Percentiles rank a stretch among this genome's conserved stretches.
Conservation (phyloP, 1,140 invertebrate genomes). For the Camponotus pennsylvanicus region DNA sequence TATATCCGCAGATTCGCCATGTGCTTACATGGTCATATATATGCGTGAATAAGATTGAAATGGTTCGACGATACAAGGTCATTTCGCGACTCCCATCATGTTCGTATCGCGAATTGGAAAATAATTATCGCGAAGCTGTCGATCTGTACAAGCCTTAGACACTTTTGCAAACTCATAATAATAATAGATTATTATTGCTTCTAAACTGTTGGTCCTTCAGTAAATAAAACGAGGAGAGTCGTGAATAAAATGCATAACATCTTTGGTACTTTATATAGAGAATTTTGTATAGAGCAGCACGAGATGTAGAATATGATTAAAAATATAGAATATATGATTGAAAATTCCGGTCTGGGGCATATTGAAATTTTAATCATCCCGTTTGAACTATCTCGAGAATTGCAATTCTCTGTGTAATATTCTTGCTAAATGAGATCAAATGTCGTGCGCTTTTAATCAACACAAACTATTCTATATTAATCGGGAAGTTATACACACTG, state of each 20-base stretch:
- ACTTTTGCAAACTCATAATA: background rate
- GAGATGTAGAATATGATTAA: background rate
- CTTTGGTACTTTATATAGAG: background rate
- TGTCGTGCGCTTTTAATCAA: constrained; percentile 28
- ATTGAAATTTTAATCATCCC: background rate
- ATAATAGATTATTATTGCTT: background rate
- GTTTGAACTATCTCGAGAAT: background rate
- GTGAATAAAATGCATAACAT: background rate
- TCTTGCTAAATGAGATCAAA: constrained; percentile 6
- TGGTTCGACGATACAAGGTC: constrained; percentile 22
- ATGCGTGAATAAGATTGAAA: constrained; percentile 45
- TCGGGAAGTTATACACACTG: constrained; percentile 14
- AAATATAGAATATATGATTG: background rate
- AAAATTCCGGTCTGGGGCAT: background rate
- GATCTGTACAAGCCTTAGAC: background rate
- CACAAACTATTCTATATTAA: constrained; percentile 13
- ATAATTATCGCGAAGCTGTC: background rate
- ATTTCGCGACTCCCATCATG: background rate
- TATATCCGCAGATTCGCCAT: constrained; percentile 18
- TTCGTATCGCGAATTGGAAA: background rate
- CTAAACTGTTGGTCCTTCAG: background rate
- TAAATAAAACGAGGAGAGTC: background rate
- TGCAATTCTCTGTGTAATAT: background rate
- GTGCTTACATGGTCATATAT: background rate
- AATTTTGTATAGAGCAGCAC: background rate